These are phyloP conservation scores for Hedychridium roseum DNA, from an alignment of 2,888 invertebrate species.

Conservation along the genomic window DNA sequence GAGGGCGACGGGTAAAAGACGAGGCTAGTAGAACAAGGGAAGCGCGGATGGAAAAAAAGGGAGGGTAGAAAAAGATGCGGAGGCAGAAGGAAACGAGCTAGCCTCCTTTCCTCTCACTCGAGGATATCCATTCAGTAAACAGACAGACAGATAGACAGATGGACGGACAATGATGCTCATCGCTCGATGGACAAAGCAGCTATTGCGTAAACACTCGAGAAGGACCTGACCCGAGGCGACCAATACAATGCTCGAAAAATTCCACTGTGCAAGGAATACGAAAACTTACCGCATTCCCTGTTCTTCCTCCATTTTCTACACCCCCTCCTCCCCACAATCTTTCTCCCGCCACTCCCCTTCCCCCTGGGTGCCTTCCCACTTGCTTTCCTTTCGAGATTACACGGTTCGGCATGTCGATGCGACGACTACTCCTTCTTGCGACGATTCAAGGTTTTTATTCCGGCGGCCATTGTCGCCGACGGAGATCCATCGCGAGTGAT, in stretches of 20 bases:
- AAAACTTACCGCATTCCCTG: conserved; percentile 10
- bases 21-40: background rate
- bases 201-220: conserved; percentile 63
- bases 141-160: conserved; percentile 50
- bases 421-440: too few relatives aligned
- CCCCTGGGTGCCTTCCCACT: background rate
- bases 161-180: conserved; percentile 62
- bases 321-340: too few relatives aligned
- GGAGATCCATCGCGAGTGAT: conserved; percentile 12
- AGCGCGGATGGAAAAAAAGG: background rate
- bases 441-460: conserved; percentile 7
- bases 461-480: conserved; percentile 12
- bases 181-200: conserved; percentile 62
- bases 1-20: background rate
- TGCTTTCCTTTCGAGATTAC: conserved; percentile 3
- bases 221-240: conserved; percentile 35
- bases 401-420: too few relatives aligned
- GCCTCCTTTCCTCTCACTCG: background rate
- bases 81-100: conserved; percentile 9
- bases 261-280: conserved; percentile 5
- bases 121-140: conserved; percentile 57
- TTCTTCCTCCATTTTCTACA: conserved; percentile 5
- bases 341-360: background rate
- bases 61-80: background rate
- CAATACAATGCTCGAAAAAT: conserved; percentile 18